phyloP scores from a whole-genome alignment of 2,888 invertebrate genomes.

The Erebia epiphron region DNA sequence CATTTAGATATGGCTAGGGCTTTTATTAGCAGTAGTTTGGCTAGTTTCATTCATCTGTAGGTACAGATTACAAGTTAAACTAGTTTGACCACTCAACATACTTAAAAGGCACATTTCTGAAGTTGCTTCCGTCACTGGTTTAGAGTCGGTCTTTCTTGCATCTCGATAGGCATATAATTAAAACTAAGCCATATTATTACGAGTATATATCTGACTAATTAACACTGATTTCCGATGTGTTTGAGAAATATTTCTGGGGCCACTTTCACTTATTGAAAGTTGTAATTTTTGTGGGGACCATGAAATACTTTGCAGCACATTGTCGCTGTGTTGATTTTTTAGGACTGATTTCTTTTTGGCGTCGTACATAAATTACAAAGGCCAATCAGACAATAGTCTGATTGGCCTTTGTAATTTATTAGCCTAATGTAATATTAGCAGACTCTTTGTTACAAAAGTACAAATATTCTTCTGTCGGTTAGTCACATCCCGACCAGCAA shows the following conservation, averaged over 20 bases:
- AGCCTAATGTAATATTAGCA: too few relatives aligned
- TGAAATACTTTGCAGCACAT: neutral
- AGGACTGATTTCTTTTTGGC: too few relatives aligned
- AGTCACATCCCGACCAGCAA: too few relatives aligned
- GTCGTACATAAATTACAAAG: too few relatives aligned
- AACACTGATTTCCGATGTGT: neutral
- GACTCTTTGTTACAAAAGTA: too few relatives aligned
- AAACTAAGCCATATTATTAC: neutral
- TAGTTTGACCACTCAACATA: slow-evolving; percentile 26
- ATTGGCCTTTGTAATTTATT: too few relatives aligned
- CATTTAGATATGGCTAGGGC: too few relatives aligned
- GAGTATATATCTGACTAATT: neutral
- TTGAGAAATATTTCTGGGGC: slow-evolving; percentile 1
- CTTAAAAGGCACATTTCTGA: slow-evolving; percentile 46
- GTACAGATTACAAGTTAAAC: neutral
- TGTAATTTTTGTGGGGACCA: slow-evolving; percentile 4
- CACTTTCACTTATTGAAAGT: slow-evolving; percentile 1
- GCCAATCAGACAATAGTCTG: too few relatives aligned
- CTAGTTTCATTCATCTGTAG: neutral
- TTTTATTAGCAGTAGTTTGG: neutral
- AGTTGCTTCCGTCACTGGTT: slow-evolving; percentile 30
- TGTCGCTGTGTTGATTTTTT: neutral
- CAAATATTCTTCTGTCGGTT: too few relatives aligned
- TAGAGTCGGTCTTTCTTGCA: slow-evolving; percentile 4
- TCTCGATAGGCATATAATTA: neutral